These are phyloP conservation scores for Eulemur coronatus DNA, from an alignment of 2,797 vertebrate genomes.

Conservation along the genomic window DNA sequence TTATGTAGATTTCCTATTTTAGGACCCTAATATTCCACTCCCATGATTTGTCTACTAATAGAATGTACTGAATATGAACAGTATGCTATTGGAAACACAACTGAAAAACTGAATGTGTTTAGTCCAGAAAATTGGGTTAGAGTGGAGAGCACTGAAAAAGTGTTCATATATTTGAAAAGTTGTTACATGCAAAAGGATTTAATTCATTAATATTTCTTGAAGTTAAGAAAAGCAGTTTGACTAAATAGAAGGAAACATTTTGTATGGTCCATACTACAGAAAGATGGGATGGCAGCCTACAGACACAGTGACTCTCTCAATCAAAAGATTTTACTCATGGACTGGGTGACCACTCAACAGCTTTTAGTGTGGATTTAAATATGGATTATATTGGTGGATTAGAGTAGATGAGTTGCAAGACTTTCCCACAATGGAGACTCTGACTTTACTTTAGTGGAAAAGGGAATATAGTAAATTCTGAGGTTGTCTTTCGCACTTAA, in stretches of 20 bases:
- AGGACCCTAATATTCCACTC: background rate
- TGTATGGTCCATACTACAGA: background rate
- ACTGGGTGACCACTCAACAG: background rate
- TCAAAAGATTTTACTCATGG: background rate
- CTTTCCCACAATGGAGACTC: background rate
- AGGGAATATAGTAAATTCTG: background rate
- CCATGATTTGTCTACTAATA: background rate
- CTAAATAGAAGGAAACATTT: background rate
- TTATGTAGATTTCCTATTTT: background rate
- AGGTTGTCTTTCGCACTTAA: background rate
- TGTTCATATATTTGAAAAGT: slow-evolving; percentile 17
- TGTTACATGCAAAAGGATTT: background rate
- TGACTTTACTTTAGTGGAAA: background rate
- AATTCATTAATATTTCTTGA: background rate
- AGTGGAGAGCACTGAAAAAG: background rate
- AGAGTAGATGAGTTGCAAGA: background rate
- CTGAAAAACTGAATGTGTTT: background rate
- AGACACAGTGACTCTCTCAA: background rate
- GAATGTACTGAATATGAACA: background rate
- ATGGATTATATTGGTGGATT: background rate
- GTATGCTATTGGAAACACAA: background rate
- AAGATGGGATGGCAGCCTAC: background rate
- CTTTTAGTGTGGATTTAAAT: background rate
- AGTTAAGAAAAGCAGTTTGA: background rate
- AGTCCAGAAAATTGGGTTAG: background rate